Conservation (phyloP, 2,888 invertebrate species). For the Prosopocoilus inquinatus region DNA sequence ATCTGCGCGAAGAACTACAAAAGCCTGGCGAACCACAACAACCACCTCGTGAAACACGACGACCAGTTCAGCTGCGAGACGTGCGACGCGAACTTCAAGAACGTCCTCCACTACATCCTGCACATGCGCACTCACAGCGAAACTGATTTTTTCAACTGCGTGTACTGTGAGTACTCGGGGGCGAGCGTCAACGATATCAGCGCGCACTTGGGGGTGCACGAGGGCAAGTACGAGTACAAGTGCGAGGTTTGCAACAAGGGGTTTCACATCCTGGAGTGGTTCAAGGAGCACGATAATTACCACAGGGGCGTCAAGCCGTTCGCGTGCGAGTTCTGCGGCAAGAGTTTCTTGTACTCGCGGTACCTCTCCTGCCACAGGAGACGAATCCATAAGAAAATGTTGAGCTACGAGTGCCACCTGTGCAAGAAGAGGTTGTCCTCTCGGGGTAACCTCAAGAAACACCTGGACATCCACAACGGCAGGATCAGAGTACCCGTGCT, state of each 20-base stretch:
- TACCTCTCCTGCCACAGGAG: constrained; percentile 46
- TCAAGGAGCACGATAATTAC: constrained; percentile 59
- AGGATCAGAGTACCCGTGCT: constrained; percentile 43
- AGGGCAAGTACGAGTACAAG: constrained; percentile 50
- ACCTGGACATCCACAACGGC: constrained; percentile 45
- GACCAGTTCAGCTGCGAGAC: constrained; percentile 45
- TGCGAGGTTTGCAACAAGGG: constrained; percentile 58
- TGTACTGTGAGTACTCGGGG: constrained; percentile 45
- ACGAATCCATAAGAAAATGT: constrained; percentile 36
- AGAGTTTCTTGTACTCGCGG: constrained; percentile 56
- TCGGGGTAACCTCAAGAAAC: constrained; percentile 54
- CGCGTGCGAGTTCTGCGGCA: constrained; percentile 60
- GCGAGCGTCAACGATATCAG: constrained; percentile 41
- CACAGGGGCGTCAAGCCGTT: constrained; percentile 59
- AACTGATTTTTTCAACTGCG: constrained; percentile 42
- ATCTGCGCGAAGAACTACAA: constrained; percentile 45
- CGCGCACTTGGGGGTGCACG: constrained; percentile 38
- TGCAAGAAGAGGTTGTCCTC: constrained; percentile 59
- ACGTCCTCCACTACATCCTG: constrained; percentile 43
- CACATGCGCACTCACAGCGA: constrained; percentile 45
- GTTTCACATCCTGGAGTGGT: constrained; percentile 56
- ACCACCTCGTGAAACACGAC: constrained; percentile 46
- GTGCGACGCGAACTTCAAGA: constrained; percentile 45
- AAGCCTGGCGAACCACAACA: constrained; percentile 39
- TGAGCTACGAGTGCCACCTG: constrained; percentile 57